These are phyloP conservation scores for Zaprionus kolodkinae DNA, from an alignment of 1,140 invertebrate genomes.

Conservation along the genomic window DNA sequence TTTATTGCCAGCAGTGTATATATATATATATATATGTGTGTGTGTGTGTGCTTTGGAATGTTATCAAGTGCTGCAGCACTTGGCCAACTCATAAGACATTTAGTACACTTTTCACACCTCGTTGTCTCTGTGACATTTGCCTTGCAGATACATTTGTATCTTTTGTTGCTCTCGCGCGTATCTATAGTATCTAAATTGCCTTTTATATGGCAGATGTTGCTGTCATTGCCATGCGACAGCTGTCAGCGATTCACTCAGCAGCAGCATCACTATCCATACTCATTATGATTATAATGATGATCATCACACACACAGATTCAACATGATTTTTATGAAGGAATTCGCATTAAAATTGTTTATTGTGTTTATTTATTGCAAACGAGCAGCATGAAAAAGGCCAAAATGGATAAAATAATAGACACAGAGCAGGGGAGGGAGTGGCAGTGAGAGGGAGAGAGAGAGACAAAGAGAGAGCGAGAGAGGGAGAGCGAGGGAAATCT, in stretches of 20 bases:
- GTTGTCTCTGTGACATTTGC: constrained; percentile 35
- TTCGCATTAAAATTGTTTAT: constrained; percentile 82
- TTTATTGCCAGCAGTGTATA: constrained; percentile 64
- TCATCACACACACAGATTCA: constrained; percentile 41
- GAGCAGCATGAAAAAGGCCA: constrained; percentile 66
- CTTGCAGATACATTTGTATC: constrained; percentile 47
- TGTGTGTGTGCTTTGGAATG: constrained; percentile 51
- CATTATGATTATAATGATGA: constrained; percentile 32
- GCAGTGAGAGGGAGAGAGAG: too few relatives aligned
- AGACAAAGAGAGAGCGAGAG: constrained; percentile 26
- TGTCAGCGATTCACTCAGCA: constrained; percentile 49
- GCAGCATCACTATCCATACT: constrained; percentile 23
- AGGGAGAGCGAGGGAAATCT: constrained; percentile 45
- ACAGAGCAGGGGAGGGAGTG: constrained; percentile 25
- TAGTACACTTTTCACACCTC: constrained; percentile 75
- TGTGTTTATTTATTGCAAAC: constrained; percentile 81
- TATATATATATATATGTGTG: background rate
- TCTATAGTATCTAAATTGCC: constrained; percentile 9
- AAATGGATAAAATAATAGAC: constrained; percentile 62
- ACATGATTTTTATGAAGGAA: constrained; percentile 75
- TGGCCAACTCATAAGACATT: constrained; percentile 57
- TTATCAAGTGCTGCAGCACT: constrained; percentile 56
- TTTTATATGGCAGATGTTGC: constrained; percentile 20
- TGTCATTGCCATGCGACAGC: constrained; percentile 71
- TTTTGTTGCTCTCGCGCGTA: constrained; percentile 15